A percentile compares a stretch with the other conserved stretches of the same genome.
phyloP scores from a whole-genome alignment of 2,797 vertebrate genomes.

The Clarias fuscus region DNA sequence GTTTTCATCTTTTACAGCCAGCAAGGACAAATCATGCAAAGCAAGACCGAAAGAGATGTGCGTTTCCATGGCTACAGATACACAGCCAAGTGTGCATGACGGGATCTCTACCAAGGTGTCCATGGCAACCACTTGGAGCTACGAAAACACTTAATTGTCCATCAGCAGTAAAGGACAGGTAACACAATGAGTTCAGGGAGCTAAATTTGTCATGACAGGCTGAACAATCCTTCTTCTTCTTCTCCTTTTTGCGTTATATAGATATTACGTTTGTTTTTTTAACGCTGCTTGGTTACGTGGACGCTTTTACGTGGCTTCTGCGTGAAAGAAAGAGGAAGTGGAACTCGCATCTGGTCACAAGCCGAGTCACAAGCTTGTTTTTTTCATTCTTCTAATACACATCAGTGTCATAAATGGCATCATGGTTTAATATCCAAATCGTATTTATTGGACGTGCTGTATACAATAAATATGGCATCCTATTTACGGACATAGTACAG shows the following conservation, averaged over 20 bases:
- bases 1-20: conserved; percentile 5
- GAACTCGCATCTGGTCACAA: not conserved
- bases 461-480: not conserved
- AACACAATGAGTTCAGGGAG: conserved; percentile 23
- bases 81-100: conserved; percentile 27
- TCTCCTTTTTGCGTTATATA: not conserved
- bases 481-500: not conserved
- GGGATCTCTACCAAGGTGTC: conserved; percentile 35
- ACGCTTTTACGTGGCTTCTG: not conserved
- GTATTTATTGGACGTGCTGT: not conserved
- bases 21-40: conserved; percentile 38
- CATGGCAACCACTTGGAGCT: conserved; percentile 46
- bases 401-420: not conserved
- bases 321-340: conserved; percentile 16
- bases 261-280: conserved; percentile 13
- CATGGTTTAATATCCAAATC: not conserved
- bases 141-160: conserved; percentile 46
- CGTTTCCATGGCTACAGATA: conserved; percentile 43
- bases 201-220: conserved; percentile 10
- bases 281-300: not conserved
- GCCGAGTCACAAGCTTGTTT: not conserved
- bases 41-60: conserved; percentile 42
- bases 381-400: not conserved
- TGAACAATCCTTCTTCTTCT: not conserved
- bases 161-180: conserved; percentile 43